A percentile compares a stretch with the other conserved stretches of the same genome.
These are phyloP conservation scores for Xenus cinereus DNA, from an alignment of 2,113 vertebrate genomes.

Conservation along the genomic window DNA sequence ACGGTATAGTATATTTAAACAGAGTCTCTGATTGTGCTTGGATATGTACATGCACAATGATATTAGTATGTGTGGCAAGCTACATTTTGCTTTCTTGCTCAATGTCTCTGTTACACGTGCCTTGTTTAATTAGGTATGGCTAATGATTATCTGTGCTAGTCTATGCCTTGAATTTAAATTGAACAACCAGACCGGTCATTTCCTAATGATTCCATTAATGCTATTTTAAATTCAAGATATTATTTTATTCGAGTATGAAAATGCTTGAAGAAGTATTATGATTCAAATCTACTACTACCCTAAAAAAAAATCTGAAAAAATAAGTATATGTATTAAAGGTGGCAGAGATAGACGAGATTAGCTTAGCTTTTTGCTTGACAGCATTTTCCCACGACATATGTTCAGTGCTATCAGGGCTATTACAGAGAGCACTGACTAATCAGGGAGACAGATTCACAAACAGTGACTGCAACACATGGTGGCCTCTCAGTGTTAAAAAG, in stretches of 20 bases:
- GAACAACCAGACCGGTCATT: background rate
- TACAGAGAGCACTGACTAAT: slow-evolving; percentile 70
- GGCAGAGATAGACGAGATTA: slow-evolving; percentile 74
- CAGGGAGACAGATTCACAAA: slow-evolving; percentile 70
- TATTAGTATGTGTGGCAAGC: background rate
- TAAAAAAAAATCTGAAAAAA: background rate
- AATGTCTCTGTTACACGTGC: slow-evolving; percentile 25
- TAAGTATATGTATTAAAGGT: slow-evolving; percentile 54
- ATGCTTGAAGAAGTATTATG: slow-evolving; percentile 23
- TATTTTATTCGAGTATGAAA: slow-evolving; percentile 43
- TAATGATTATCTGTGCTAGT: slow-evolving; percentile 55
- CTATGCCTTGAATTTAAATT: slow-evolving; percentile 60
- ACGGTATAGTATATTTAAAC: background rate
- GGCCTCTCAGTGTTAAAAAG: slow-evolving; percentile 66
- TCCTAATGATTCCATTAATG: slow-evolving; percentile 9
- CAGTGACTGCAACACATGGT: slow-evolving; percentile 58
- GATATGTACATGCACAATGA: fast-evolving
- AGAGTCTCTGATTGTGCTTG: background rate
- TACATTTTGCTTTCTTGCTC: background rate
- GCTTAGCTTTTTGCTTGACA: slow-evolving; percentile 69
- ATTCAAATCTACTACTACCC: slow-evolving; percentile 18
- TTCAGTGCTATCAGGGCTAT: slow-evolving; percentile 70
- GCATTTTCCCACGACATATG: slow-evolving; percentile 75
- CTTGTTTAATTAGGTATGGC: slow-evolving; percentile 57
- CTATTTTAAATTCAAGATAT: slow-evolving; percentile 37